Evolutionary conservation across 92 coral and sea anemone genomes (phyloP).

Genomic region (Umimayanthus chanpuru): DNA sequence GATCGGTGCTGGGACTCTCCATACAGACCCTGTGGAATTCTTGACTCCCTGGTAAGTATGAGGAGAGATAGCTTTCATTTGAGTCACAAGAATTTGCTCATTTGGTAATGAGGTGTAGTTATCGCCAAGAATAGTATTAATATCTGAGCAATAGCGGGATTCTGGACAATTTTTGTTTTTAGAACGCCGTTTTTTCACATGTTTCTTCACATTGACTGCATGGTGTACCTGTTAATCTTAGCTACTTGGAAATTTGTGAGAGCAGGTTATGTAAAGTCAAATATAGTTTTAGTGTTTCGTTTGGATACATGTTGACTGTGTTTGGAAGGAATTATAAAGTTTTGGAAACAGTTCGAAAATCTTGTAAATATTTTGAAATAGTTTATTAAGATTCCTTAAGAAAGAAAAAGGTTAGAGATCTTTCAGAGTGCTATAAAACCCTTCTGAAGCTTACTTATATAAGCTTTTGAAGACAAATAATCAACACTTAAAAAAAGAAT

Average conservation of each 20-base stretch:
- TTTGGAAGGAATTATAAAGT: too few relatives aligned
- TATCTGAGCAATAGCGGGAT: not conserved
- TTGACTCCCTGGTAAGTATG: conserved; percentile 83
- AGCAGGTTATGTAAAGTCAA: not conserved
- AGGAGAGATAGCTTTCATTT: too few relatives aligned
- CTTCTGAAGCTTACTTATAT: not conserved
- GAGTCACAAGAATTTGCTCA: not conserved
- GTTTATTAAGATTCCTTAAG: not conserved
- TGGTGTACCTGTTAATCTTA: too few relatives aligned
- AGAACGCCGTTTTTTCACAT: not conserved
- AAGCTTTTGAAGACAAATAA: not conserved
- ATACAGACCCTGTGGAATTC: conserved; percentile 84
- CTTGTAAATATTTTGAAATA: not conserved
- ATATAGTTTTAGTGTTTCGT: too few relatives aligned
- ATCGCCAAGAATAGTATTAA: not conserved
- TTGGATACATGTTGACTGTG: not conserved
- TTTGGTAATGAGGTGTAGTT: not conserved
- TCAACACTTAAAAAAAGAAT: not conserved
- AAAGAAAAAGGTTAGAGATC: too few relatives aligned
- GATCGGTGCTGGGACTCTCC: conserved; percentile 84
- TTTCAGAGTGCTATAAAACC: too few relatives aligned
- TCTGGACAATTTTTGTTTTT: not conserved
- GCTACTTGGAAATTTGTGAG: not conserved
- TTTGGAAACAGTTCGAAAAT: not conserved
- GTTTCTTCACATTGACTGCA: not conserved